Base-by-base conservation (phyloP, 2,113 vertebrate species). In the Chaenogobius annularis region DNA sequence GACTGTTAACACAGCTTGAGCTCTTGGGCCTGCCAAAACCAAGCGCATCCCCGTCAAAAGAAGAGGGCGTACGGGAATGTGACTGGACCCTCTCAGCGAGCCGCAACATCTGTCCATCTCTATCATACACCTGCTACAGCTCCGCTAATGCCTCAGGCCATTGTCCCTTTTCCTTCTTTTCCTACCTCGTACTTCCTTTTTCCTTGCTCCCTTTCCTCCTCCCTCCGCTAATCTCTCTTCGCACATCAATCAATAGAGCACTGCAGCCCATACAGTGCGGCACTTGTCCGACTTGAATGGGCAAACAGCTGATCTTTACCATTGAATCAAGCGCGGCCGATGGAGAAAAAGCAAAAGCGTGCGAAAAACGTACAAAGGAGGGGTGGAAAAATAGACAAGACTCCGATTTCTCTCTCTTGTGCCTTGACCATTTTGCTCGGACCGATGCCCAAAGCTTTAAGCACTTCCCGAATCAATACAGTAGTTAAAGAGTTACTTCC, bases 401-500 rank as follows among this genome's bases (percentile, higher is more conserved):
- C 81, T 11, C 76, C 79, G 48, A 44, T 74, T 47, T 19, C 12
- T 56, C 73, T 84, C 78, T 81, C 87, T 86, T 82, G 78, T 35
- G 58, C 58, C 80, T 79, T 89, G 22, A 83, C 77, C 65, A 66
- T 86, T 90, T 89, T 87, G 83, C 75, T 81, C 85, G 83, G 79
- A 85, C 69, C 52, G 77, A 79, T 44, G 84, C 84, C 80, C 79
- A 88, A 90, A 87, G 83, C 83, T 85, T 84, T 86, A 77, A 91
- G 88, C 89, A 80, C 85, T 86, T 62, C 23, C 75, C 78, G 85
- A 89, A 92, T 93, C 91, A 84, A 93, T 93, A 93, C 65, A 64
- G 79, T 79, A 88, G 91, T 92, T 92, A 91, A 92, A 92, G 87
- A 88, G 86, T 82, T 91, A 90, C 84, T 88, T 88, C 79, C 83